Evolutionary conservation across 2,888 invertebrate species (phyloP).

Genomic region (Cheilosia variabilis): DNA sequence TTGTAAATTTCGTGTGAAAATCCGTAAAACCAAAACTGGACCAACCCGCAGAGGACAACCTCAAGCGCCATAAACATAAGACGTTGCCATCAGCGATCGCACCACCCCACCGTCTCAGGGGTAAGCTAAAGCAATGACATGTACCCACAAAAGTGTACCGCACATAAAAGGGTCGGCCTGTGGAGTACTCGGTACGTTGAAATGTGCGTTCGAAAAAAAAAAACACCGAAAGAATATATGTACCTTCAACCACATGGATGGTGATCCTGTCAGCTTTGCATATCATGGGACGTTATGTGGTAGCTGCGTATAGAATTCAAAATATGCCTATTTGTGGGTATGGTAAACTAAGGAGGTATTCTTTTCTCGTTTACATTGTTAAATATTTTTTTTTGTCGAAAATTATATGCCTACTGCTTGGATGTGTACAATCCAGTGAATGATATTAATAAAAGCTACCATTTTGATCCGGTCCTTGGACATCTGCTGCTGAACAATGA

Average conservation of each 20-base stretch:
- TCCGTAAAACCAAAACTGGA: slow-evolving; percentile 63
- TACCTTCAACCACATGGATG: slow-evolving; percentile 8
- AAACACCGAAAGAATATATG: not conserved
- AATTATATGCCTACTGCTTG: slow-evolving; percentile 2
- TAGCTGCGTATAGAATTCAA: not conserved
- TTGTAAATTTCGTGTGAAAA: slow-evolving; percentile 45
- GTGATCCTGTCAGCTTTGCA: slow-evolving; percentile 28
- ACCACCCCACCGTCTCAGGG: slow-evolving; percentile 25
- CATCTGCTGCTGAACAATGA: slow-evolving; percentile 27
- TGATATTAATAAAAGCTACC: slow-evolving; percentile 5
- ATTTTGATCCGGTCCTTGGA: slow-evolving; percentile 28
- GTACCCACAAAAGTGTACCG: slow-evolving; percentile 40
- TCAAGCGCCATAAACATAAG: slow-evolving; percentile 21
- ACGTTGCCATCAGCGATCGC: not conserved
- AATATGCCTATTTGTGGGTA: slow-evolving; percentile 23
- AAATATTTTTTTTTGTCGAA: slow-evolving; percentile 1
- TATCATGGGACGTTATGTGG: slow-evolving; percentile 28
- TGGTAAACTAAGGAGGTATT: slow-evolving; percentile 19
- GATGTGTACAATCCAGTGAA: not conserved
- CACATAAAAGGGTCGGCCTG: slow-evolving; percentile 17
- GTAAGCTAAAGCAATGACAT: slow-evolving; percentile 7
- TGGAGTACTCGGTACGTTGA: slow-evolving; percentile 1
- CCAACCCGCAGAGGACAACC: slow-evolving; percentile 50
- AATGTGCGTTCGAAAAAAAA: not conserved
- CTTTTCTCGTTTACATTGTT: slow-evolving; percentile 40